Evolutionary conservation across 2,888 invertebrate genomes (phyloP).

Genomic region (Prosopocoilus inquinatus): DNA sequence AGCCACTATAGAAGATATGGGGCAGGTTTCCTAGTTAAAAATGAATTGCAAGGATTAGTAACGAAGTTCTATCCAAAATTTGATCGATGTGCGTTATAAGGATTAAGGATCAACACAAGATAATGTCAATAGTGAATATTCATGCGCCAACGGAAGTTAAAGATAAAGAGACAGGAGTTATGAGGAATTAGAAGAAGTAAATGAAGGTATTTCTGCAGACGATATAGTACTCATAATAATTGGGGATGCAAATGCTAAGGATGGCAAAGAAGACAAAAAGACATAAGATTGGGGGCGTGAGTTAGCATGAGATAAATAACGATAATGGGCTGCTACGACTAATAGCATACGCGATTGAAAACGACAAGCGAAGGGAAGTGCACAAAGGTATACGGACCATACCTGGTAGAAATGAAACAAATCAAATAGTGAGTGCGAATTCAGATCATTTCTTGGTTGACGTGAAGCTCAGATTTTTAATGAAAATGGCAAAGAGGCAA

Average conservation of each 20-base stretch:
- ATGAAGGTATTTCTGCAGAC: slow-evolving; percentile 4
- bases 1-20: slow-evolving; percentile 7
- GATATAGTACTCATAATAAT: slow-evolving; percentile 8
- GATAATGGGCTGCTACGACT: slow-evolving; percentile 14
- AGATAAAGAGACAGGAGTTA: slow-evolving; percentile 11
- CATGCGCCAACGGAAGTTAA: slow-evolving; percentile 17
- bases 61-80: slow-evolving; percentile 3
- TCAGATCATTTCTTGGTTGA: not conserved
- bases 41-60: slow-evolving; percentile 1
- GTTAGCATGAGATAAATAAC: slow-evolving; percentile 14
- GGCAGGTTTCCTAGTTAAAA: slow-evolving; percentile 9
- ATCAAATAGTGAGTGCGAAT: slow-evolving; percentile 20
- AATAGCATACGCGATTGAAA: slow-evolving; percentile 19
- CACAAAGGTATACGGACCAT: slow-evolving; percentile 17
- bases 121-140: slow-evolving; percentile 10
- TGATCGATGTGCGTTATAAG: slow-evolving; percentile 4
- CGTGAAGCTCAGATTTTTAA: not conserved
- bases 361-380: slow-evolving; percentile 12
- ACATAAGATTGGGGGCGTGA: slow-evolving; percentile 14
- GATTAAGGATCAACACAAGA: slow-evolving; percentile 1
- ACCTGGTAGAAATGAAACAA: slow-evolving; percentile 16
- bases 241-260: slow-evolving; percentile 11
- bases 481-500: too few species aligned
- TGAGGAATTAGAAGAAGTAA: slow-evolving; percentile 5
- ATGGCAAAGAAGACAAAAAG: slow-evolving; percentile 13